Evolutionary conservation across 2,797 vertebrate genomes (phyloP).

Genomic region (Syngnathus rostellatus): DNA sequence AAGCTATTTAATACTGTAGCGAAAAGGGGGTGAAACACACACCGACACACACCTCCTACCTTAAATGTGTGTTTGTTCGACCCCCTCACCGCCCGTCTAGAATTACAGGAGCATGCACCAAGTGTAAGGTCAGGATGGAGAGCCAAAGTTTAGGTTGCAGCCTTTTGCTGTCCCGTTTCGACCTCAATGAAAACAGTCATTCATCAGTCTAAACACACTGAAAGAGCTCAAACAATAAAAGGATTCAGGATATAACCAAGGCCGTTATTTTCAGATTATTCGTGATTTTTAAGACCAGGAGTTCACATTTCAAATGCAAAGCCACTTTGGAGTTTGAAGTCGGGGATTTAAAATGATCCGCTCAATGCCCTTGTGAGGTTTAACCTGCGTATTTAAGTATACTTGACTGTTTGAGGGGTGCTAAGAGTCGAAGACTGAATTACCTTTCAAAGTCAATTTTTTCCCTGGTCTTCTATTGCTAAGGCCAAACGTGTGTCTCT

Average conservation of each 20-base stretch:
- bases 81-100: slow-evolving; percentile 45
- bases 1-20: slow-evolving; percentile 54
- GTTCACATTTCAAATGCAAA: neutral
- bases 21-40: slow-evolving; percentile 42
- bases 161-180: slow-evolving; percentile 34
- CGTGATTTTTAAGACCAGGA: neutral
- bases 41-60: slow-evolving; percentile 40
- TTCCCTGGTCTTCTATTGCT: neutral
- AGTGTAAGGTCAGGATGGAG: slow-evolving; percentile 34
- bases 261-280: neutral
- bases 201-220: slow-evolving; percentile 41
- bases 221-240: neutral
- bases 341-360: neutral
- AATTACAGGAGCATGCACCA: slow-evolving; percentile 43
- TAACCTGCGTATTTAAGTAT: neutral
- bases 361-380: neutral
- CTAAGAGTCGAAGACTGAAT: neutral
- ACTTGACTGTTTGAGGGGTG: neutral
- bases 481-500: neutral
- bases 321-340: neutral
- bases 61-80: slow-evolving; percentile 50
- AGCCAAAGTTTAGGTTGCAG: slow-evolving; percentile 45
- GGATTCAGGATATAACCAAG: slow-evolving; percentile 15
- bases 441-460: neutral
- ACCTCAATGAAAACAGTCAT: slow-evolving; percentile 52